Evolutionary conservation across 2,113 vertebrate species (phyloP), one percentile per base, ranked within the genome.

Genomic region (Colinus virginianus): DNA sequence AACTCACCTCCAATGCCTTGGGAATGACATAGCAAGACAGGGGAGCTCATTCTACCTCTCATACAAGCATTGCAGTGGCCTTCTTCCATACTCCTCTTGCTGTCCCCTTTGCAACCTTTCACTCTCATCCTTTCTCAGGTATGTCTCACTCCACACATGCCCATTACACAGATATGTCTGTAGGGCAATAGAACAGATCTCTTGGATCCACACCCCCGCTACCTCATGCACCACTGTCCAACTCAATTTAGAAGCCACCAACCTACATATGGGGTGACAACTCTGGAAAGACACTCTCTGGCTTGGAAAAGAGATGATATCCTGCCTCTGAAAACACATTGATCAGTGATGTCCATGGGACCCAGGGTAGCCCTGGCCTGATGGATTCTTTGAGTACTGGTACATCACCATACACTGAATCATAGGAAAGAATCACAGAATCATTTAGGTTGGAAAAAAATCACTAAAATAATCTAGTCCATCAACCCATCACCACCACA

Each of bases 121-220:
- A 46, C 40, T 61, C 30, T 13, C 16, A 48, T 56, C 25, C 36
- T n/a, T 48, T 26, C 12, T 62, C 18, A 18, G 2, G 5, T 7
- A 9, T 9, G 34, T 86, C 55, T 74, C 72, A 32, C 51, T 12
- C 4, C 13, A 15, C 28, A 9, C 26, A 34, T 59, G 26, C 70
- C n/a, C 32, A n/a, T 32, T n/a, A 7, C 51, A 72, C 3, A 14
- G 38, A 32, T 38, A 15, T 0, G 0, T 21, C 21, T 20, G 12
- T 20, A 58, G 26, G 23, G 45, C 68, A 43, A 16, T 43, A 49
- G 14, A 56, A 48, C 4, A 2, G 17, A 36, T 7, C n/a, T 46
- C 23, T 74, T 23, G 28, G 17, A 42, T 28, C 56, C 18, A 12
- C 0, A 0, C n/a, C 23, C 32, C 32, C 28, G 11, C 0, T 9